A percentile compares a stretch with the other conserved stretches of the same genome.
These are phyloP conservation scores for Macquaria australasica DNA, from an alignment of 2,113 vertebrate genomes.

Conservation along the genomic window DNA sequence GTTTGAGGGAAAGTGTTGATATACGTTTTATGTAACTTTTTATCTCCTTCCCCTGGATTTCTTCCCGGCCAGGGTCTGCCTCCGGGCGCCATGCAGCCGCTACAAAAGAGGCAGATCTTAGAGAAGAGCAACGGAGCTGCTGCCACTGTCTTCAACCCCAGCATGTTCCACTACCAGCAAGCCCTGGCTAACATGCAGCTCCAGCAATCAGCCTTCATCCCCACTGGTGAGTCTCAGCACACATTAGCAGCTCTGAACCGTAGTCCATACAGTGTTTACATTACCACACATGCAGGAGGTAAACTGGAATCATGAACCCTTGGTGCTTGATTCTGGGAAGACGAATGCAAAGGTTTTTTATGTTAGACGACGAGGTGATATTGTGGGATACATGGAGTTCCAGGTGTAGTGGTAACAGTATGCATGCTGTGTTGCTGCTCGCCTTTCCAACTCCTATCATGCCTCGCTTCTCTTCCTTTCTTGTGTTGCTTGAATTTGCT, in stretches of 20 bases:
- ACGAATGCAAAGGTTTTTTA: not conserved
- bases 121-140: constrained; percentile 96
- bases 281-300: not conserved
- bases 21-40: not conserved
- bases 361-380: not conserved
- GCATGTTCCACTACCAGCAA: constrained; percentile 98
- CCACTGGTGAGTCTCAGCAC: constrained; percentile 88
- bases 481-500: constrained; percentile 4
- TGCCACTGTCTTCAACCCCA: constrained; percentile 91
- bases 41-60: not conserved
- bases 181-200: constrained; percentile 97
- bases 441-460: not conserved
- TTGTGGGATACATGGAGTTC: not conserved
- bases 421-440: constrained; percentile 6
- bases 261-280: not conserved
- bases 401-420: not conserved
- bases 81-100: constrained; percentile 89
- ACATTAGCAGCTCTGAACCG: not conserved
- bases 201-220: constrained; percentile 93
- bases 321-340: not conserved
- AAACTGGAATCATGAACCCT: not conserved
- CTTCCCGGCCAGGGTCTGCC: constrained; percentile 78
- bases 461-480: not conserved
- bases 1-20: not conserved
- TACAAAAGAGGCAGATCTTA: constrained; percentile 94